phyloP scores from a whole-genome alignment of 2,888 invertebrate genomes.

The Hyalella azteca region DNA sequence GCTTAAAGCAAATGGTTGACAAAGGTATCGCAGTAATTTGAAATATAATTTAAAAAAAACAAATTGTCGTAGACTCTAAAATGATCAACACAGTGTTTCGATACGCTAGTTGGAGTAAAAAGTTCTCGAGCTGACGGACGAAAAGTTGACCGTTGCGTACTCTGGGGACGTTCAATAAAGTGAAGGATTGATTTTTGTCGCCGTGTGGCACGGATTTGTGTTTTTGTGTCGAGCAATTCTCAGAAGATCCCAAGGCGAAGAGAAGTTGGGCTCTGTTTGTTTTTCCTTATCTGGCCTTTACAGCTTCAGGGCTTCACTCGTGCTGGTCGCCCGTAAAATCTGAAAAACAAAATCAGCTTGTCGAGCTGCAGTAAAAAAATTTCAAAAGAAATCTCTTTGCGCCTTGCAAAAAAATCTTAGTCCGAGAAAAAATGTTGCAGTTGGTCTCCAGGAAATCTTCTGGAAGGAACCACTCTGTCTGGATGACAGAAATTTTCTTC shows the following conservation, averaged over 20 bases:
- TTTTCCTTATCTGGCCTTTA: conserved; percentile 22
- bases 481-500: too few species aligned
- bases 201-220: conserved; percentile 11
- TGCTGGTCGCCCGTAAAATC: conserved; percentile 9
- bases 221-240: conserved; percentile 28
- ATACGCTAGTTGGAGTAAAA: too few species aligned
- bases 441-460: too few species aligned
- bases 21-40: too few species aligned
- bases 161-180: conserved; percentile 19
- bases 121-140: neutral
- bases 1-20: too few species aligned
- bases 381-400: too few species aligned
- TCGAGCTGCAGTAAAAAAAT: too few species aligned
- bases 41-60: too few species aligned
- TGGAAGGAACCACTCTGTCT: too few species aligned
- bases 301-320: neutral
- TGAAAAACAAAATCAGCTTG: neutral
- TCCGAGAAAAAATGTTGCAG: too few species aligned
- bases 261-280: conserved; percentile 23
- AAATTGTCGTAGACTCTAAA: neutral
- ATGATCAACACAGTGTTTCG: neutral
- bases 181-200: conserved; percentile 35
- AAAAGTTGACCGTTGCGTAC: neutral
- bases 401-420: too few species aligned
- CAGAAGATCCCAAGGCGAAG: neutral